Conservation (phyloP, 1,140 invertebrate genomes). For the Apocrypta bakeri region DNA sequence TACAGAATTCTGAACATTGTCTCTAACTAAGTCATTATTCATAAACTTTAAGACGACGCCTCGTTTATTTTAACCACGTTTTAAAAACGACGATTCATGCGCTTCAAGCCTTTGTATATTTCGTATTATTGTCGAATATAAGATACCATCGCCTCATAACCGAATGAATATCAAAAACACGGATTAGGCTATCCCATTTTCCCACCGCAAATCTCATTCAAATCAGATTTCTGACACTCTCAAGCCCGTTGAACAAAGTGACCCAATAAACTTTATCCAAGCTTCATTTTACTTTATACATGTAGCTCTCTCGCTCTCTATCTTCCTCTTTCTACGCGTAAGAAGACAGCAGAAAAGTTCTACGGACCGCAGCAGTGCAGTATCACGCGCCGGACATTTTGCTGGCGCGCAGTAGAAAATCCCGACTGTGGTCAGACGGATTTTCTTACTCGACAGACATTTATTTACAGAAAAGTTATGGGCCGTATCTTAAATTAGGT, state of each 20-base stretch:
- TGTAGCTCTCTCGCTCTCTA: too few species aligned
- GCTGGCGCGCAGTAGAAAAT: slow-evolving; percentile 10
- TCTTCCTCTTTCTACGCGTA: background rate
- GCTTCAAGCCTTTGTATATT: too few species aligned
- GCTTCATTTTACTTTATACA: background rate
- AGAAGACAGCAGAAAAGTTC: background rate
- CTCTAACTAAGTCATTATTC: too few species aligned
- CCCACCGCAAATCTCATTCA: background rate
- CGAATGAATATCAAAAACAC: background rate
- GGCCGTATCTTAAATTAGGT: too few species aligned
- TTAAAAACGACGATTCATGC: too few species aligned
- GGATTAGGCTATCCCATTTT: background rate
- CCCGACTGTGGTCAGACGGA: background rate
- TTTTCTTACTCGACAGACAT: background rate
- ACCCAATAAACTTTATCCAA: slow-evolving; percentile 2
- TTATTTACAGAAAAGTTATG: background rate
- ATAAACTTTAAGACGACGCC: too few species aligned
- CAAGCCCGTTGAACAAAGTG: background rate
- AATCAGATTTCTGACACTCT: background rate
- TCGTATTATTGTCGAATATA: too few species aligned
- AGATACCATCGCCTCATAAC: too few species aligned
- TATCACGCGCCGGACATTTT: background rate
- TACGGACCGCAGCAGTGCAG: background rate
- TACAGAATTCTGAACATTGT: too few species aligned
- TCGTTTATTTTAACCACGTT: too few species aligned